Evolutionary conservation across 30 jellyfish, hydroid and myxozoan genomes (phyloP).

Genomic region (Aurelia sp.): DNA sequence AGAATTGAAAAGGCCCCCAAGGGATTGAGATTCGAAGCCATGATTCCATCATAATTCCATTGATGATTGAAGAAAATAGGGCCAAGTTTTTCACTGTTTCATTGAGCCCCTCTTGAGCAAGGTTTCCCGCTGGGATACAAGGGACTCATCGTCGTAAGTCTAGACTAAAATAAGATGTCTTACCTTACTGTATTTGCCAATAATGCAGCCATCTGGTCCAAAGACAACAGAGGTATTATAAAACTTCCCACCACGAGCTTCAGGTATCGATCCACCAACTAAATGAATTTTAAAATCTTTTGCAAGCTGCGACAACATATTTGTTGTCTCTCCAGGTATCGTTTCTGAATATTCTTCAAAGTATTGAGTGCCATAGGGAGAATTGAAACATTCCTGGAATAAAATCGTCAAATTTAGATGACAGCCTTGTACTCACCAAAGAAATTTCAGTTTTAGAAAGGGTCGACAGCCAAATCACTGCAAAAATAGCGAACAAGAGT

Average conservation of each 20-base stretch:
- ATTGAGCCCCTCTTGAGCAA: too few species aligned
- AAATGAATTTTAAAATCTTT: slow-evolving; percentile 54
- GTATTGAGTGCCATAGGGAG: slow-evolving; percentile 77
- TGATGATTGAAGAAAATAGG: too few species aligned
- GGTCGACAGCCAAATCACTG: neutral
- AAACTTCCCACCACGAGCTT: slow-evolving; percentile 55
- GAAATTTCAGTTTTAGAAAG: neutral
- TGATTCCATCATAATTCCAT: too few species aligned
- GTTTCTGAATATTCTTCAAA: slow-evolving; percentile 76
- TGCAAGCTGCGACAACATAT: slow-evolving; percentile 58
- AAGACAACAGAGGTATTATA: slow-evolving; percentile 73
- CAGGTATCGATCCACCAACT: slow-evolving; percentile 87
- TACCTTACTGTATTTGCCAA: slow-evolving; percentile 80
- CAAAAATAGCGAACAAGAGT: too few species aligned
- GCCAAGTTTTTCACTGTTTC: too few species aligned
- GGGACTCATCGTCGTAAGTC: too few species aligned
- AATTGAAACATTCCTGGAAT: slow-evolving; percentile 80
- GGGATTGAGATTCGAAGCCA: too few species aligned
- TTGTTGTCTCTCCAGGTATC: slow-evolving; percentile 87
- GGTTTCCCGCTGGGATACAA: too few species aligned
- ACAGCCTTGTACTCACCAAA: neutral
- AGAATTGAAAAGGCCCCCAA: too few species aligned
- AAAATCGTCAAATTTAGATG: neutral
- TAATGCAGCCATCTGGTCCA: slow-evolving; percentile 82
- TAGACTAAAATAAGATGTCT: too few species aligned